Evolutionary conservation across 2,113 vertebrate species (phyloP), one percentile per base, ranked within the genome.

Genomic region (Hippolais icterina): DNA sequence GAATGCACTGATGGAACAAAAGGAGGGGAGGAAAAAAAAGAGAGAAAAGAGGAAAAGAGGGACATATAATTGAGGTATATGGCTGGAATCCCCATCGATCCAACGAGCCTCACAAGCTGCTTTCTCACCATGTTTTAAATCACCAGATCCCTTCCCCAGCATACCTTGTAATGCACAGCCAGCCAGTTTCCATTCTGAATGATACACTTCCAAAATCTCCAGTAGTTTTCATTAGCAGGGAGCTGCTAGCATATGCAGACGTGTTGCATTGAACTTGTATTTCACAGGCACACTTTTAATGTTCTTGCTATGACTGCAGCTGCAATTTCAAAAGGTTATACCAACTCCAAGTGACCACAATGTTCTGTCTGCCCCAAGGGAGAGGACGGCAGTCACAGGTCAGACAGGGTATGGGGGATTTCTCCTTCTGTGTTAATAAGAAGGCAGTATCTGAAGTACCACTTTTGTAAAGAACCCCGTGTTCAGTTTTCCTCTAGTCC

Each of bases 401-500:
- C 96, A 96, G 61, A n/a, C 56, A 53, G n/a, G 54, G 93, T 70
- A 91, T 9, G 37, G 74, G 35, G 50, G 27, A 24, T 97, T 97
- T 97, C 95, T 96, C 76, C 75, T 96, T 94, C 88, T 91, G 39
- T 95, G 91, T 97, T 98, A 97, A 97, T 97, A 97, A 97, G 93
- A 97, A 97, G 79, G 85, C 89, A 92, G 89, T 89, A 89, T 95
- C 86, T 83, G 91, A 94, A 94, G 89, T 90, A 87, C 92, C 83
- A 95, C 79, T 97, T 97, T 97, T 95, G 90, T 59, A 87, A 93
- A 97, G 97, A 97, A 85, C 75, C 84, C 82, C 6, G 21, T 94
- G 94, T 97, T 96, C 97, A 96, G 96, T 97, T 97, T 97, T 97
- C 95, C 95, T 90, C 81, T 94, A 95, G 80, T 86, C 90, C 37